A percentile compares a stretch with the other conserved stretches of the same genome.
Conservation (phyloP, 2,113 vertebrate species). For the Aramus guarauna region DNA sequence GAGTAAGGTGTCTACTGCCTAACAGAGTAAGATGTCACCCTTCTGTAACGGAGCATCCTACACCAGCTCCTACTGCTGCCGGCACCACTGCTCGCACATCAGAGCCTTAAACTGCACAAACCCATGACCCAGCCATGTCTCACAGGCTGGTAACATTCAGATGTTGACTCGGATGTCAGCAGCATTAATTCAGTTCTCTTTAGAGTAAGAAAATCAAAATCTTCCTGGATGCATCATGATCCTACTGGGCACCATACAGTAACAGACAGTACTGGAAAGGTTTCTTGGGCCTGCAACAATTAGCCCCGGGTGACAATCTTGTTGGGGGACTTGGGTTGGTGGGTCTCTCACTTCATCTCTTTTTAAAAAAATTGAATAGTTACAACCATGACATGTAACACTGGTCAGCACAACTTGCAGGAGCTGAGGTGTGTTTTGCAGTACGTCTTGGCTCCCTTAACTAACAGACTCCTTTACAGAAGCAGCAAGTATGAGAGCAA, state of each 20-base stretch:
- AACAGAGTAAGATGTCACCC: neutral
- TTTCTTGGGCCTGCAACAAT: neutral
- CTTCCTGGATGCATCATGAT: neutral
- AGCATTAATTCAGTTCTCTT: neutral
- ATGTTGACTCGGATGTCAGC: neutral
- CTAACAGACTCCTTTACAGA: neutral
- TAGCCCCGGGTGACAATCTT: neutral
- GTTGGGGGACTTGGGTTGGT: neutral
- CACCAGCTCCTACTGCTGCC: neutral
- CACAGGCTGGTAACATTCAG: neutral
- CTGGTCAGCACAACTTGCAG: accelerated
- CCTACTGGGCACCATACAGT: neutral
- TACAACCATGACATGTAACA: neutral
- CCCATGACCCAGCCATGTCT: neutral
- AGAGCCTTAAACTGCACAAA: accelerated
- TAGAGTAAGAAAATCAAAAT: neutral
- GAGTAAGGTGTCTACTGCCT: neutral
- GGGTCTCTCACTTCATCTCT: neutral
- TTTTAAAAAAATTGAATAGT: accelerated
- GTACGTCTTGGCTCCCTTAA: neutral
- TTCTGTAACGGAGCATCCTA: neutral
- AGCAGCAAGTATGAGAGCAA: neutral
- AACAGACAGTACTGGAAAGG: neutral
- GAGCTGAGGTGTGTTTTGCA: neutral
- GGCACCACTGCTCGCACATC: neutral